Base-by-base conservation (phyloP, 2,888 invertebrate genomes). In the Troilus luridus region DNA sequence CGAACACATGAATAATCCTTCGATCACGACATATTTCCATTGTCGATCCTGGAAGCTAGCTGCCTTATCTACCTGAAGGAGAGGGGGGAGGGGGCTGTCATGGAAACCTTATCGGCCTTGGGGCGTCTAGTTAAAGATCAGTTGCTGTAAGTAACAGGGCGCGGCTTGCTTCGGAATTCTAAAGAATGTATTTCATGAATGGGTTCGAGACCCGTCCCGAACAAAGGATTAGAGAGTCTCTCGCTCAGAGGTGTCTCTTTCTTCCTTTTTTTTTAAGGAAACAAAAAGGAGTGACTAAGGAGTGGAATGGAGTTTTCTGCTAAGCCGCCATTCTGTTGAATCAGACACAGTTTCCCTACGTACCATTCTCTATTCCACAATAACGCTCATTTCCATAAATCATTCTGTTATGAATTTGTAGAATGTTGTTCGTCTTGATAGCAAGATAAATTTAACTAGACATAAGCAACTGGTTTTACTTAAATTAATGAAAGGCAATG, bases 111-210 rank as follows among this genome's bases (percentile, higher is more conserved):
- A 14, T 56, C 85, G 85, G 56, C 85, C 85, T 85, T 85, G 85
- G 85, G 85, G 0, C 85, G 85, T 58, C 85, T 85, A 85, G 85
- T 85, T 85, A 85, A 85, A 85, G 85, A 85, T 85, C 85, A 85
- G 85, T 85, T 85, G 85, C 56, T 85, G 72, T 77, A 54, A 85
- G 56, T 58, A n/a, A 41, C 56, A 85, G 85, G 85, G 85, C 56
- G 85, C 85, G 85, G 85, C 85, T 85, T 56, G 85, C 85, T 58
- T 56, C n/a, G 85, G 85, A 85, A 85, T 85, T 85, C 85, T 56
- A 85, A 85, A 85, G 85, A 85, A 77, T 77, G 72, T 41, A 77
- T 77, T 77, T 77, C 72, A 77, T 85, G 85, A 85, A 85, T 85
- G 85, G 56, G 56, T 56, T 85, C 12, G 56, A 85, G 54, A 85